phyloP scores from a whole-genome alignment of 2,888 invertebrate species.

The Eristalinus sepulchralis region DNA sequence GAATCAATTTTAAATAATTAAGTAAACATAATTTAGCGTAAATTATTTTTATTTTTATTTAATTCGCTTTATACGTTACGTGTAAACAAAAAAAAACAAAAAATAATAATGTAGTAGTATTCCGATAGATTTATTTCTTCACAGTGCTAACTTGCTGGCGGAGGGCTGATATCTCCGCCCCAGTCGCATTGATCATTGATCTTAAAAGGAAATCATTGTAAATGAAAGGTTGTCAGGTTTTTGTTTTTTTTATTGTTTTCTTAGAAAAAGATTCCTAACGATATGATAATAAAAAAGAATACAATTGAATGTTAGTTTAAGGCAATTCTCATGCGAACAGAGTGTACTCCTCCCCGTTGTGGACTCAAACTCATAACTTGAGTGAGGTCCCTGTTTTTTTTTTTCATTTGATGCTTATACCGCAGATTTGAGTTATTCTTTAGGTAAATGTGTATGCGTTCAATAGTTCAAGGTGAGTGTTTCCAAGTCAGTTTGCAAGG shows the following conservation, averaged over 20 bases:
- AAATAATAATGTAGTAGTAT: constrained; percentile 2
- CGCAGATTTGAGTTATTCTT: background rate
- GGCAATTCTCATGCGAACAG: background rate
- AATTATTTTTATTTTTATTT: constrained; percentile 15
- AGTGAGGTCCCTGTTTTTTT: background rate
- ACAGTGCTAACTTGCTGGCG: background rate
- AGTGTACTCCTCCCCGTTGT: background rate
- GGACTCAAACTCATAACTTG: background rate
- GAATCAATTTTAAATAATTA: constrained; percentile 3
- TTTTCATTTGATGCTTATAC: background rate
- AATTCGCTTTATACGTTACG: background rate
- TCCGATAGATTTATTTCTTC: constrained; percentile 11
- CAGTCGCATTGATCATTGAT: background rate
- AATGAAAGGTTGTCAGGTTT: constrained; percentile 59
- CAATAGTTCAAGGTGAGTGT: no score
- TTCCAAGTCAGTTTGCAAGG: no score
- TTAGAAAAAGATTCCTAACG: constrained; percentile 45
- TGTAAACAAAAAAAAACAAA: background rate
- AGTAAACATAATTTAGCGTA: constrained; percentile 38
- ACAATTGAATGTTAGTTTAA: background rate
- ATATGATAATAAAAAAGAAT: constrained; percentile 34
- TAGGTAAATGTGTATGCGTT: no score
- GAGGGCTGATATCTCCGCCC: background rate
- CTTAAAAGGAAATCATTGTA: constrained; percentile 29
- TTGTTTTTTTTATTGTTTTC: constrained; percentile 1